Conservation (phyloP, 2,888 invertebrate species). For the Drosophila anomelani region DNA sequence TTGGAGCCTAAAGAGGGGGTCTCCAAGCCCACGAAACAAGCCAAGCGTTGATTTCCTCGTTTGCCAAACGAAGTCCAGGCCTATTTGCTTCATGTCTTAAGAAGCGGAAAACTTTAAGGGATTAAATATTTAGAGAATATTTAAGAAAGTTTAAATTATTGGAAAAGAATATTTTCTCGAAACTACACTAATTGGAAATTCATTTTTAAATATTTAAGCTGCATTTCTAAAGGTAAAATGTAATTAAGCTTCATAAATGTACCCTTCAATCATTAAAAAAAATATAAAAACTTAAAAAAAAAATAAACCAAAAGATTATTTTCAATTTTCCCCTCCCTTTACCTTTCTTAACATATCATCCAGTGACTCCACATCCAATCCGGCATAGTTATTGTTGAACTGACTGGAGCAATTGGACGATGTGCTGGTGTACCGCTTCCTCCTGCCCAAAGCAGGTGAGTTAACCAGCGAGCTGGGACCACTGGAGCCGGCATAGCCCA, state of each 20-base stretch:
- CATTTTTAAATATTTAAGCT: background rate
- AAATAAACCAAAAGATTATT: background rate
- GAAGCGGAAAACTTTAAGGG: background rate
- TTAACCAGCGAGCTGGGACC: slow-evolving; percentile 83
- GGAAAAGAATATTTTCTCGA: background rate
- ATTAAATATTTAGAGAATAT: background rate
- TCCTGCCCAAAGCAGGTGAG: slow-evolving; percentile 87
- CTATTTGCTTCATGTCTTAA: slow-evolving; percentile 8
- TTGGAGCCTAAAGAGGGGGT: slow-evolving; percentile 10
- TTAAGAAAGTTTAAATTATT: background rate
- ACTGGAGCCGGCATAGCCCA: slow-evolving; percentile 74
- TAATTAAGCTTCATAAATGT: too few relatives aligned
- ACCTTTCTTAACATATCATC: slow-evolving; percentile 93
- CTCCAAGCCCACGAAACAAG: slow-evolving; percentile 13
- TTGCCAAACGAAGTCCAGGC: slow-evolving; percentile 5
- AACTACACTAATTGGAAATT: background rate
- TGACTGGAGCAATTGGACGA: slow-evolving; percentile 87
- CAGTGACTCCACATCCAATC: slow-evolving; percentile 90
- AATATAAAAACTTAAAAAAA: too few relatives aligned
- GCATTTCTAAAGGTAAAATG: background rate
- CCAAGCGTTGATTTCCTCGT: slow-evolving; percentile 26
- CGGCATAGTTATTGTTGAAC: slow-evolving; percentile 87
- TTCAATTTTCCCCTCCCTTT: slow-evolving; percentile 70
- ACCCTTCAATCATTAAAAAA: too few relatives aligned
- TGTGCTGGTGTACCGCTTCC: slow-evolving; percentile 87